Conservation (phyloP, 1,140 invertebrate genomes). For the Hypsibius dujardini region DNA sequence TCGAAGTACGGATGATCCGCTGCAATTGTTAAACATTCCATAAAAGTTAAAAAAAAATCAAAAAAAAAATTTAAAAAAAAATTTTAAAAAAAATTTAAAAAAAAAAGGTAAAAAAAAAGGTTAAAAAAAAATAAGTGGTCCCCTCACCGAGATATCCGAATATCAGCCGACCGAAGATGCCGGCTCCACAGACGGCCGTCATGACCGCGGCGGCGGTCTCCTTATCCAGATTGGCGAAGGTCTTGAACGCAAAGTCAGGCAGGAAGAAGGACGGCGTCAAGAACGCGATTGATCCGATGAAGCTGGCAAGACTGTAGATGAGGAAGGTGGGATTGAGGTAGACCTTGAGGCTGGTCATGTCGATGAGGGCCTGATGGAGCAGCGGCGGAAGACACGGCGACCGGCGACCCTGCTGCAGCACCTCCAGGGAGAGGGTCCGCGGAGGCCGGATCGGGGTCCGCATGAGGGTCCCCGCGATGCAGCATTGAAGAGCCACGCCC, state of each 20-base stretch:
- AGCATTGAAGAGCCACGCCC: slow-evolving; percentile 58
- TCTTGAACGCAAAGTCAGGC: background rate
- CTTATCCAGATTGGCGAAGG: background rate
- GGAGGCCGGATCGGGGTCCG: background rate
- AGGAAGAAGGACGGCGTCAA: slow-evolving; percentile 16
- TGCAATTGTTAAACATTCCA: too few relatives aligned
- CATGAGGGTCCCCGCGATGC: slow-evolving; percentile 56
- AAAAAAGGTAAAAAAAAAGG: too few relatives aligned
- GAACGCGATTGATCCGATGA: slow-evolving; percentile 2
- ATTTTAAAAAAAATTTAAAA: too few relatives aligned
- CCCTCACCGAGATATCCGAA: background rate
- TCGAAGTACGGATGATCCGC: slow-evolving; percentile 1
- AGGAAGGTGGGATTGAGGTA: background rate
- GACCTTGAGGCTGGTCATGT: slow-evolving; percentile 9
- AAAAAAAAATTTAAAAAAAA: too few relatives aligned
- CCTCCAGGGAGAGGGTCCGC: background rate
- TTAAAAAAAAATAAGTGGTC: too few relatives aligned
- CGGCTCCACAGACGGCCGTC: slow-evolving; percentile 8
- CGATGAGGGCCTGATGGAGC: background rate
- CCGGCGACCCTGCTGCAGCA: background rate
- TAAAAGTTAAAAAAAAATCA: too few relatives aligned
- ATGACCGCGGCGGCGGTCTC: slow-evolving; percentile 12
- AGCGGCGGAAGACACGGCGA: background rate
- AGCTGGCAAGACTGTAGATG: slow-evolving; percentile 12
- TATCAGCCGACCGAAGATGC: background rate